Conservation (phyloP, 2,888 invertebrate genomes). For the Microchrysa polita region DNA sequence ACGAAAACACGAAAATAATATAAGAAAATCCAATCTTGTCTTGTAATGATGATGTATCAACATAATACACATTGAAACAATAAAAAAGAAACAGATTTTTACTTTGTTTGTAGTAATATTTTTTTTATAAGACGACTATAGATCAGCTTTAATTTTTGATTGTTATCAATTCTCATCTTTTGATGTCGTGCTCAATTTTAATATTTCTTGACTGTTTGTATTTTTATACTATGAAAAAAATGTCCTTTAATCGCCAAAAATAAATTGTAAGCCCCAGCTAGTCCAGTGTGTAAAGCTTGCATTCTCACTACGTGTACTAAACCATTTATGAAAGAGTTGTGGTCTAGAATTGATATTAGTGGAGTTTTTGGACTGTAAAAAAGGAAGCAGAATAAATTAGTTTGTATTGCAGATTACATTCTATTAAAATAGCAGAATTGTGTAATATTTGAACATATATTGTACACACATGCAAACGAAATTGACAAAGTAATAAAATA, state of each 20-base stretch:
- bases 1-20: too few species aligned
- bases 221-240: background rate
- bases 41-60: too few species aligned
- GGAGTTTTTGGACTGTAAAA: slow-evolving; percentile 32
- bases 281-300: slow-evolving; percentile 37
- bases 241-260: slow-evolving; percentile 38
- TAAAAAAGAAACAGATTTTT: too few species aligned
- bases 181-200: background rate
- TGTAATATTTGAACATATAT: too few species aligned
- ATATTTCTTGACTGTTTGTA: background rate
- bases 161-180: background rate
- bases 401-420: too few species aligned
- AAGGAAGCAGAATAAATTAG: slow-evolving; percentile 25
- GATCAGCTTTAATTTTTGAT: background rate
- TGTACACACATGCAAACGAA: too few species aligned
- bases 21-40: too few species aligned
- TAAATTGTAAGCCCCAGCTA: slow-evolving; percentile 44
- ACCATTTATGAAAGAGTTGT: slow-evolving; percentile 43
- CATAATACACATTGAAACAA: too few species aligned
- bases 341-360: slow-evolving; percentile 29
- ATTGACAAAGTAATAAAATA: too few species aligned
- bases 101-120: too few species aligned
- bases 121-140: too few species aligned
- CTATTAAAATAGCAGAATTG: too few species aligned
- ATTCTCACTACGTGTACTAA: slow-evolving; percentile 42